Percentiles rank a stretch among this genome's conserved stretches.
Conservation (phyloP, 1,140 invertebrate genomes). For the Nomia melanderi region DNA sequence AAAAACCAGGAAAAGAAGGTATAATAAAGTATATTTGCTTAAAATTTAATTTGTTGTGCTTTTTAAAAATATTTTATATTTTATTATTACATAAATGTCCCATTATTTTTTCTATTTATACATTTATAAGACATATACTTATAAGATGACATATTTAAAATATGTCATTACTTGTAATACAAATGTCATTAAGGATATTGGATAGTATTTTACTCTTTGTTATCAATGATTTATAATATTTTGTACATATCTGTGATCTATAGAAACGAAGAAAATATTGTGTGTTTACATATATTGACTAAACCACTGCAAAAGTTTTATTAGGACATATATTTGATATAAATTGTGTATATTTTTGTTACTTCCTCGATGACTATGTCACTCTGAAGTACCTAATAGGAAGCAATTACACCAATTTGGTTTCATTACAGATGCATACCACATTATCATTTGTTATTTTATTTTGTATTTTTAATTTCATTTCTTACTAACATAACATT, state of each 20-base stretch:
- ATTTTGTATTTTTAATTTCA: slow-evolving; percentile 33
- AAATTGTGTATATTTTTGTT: neutral
- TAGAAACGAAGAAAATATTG: neutral
- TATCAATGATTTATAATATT: neutral
- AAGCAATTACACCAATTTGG: slow-evolving; percentile 59
- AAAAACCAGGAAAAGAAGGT: slow-evolving; percentile 68
- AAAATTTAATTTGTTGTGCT: slow-evolving; percentile 57
- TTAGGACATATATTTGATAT: neutral
- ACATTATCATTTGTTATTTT: slow-evolving; percentile 31
- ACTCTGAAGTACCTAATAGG: slow-evolving; percentile 34
- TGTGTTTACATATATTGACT: neutral
- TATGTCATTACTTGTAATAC: neutral
- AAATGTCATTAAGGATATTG: neutral
- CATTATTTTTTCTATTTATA: slow-evolving; percentile 29
- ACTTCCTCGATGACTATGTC: slow-evolving; percentile 21
- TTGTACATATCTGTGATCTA: neutral
- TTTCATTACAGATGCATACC: slow-evolving; percentile 49
- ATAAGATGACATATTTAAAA: neutral
- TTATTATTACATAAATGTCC: slow-evolving; percentile 45
- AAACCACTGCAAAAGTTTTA: neutral
- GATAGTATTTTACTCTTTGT: neutral
- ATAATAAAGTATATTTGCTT: slow-evolving; percentile 59
- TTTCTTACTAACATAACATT: slow-evolving; percentile 20
- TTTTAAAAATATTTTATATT: slow-evolving; percentile 53
- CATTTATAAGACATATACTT: slow-evolving; percentile 8